Evolutionary conservation across 2,888 invertebrate species (phyloP).

Genomic region (Euphydryas editha): DNA sequence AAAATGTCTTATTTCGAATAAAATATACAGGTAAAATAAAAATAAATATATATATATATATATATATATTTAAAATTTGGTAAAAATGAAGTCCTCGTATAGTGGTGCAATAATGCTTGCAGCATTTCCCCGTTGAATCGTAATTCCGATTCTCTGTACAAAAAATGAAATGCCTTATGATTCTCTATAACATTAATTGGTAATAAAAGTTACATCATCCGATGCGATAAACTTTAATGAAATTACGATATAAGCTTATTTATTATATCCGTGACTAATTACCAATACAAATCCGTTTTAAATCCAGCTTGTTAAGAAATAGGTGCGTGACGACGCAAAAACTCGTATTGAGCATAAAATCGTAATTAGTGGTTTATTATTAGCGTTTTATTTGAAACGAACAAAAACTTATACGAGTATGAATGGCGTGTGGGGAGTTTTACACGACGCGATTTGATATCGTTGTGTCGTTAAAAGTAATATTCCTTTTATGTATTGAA

Average conservation of each 20-base stretch:
- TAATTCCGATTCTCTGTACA: too few species aligned
- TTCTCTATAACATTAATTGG: background rate
- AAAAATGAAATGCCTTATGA: background rate
- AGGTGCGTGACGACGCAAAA: slow-evolving; percentile 32
- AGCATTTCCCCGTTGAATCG: too few species aligned
- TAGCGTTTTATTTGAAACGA: slow-evolving; percentile 29
- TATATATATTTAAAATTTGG: too few species aligned
- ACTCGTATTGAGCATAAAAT: slow-evolving; percentile 26
- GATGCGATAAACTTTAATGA: background rate
- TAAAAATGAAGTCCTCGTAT: too few species aligned
- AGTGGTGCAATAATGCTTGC: too few species aligned
- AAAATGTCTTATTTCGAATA: too few species aligned
- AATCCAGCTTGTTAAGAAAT: slow-evolving; percentile 28
- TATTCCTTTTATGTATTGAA: background rate
- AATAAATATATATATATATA: too few species aligned
- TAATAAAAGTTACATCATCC: background rate
- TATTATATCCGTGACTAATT: slow-evolving; percentile 19
- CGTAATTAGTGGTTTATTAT: slow-evolving; percentile 34
- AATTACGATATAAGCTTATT: background rate
- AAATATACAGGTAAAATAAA: too few species aligned
- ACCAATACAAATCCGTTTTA: slow-evolving; percentile 24
- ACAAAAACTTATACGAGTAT: slow-evolving; percentile 17
- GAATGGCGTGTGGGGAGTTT: background rate
- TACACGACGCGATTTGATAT: slow-evolving; percentile 7
- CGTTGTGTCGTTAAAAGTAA: background rate